phyloP scores from a whole-genome alignment of 2,797 vertebrate species.

The Bradypus variegatus region DNA sequence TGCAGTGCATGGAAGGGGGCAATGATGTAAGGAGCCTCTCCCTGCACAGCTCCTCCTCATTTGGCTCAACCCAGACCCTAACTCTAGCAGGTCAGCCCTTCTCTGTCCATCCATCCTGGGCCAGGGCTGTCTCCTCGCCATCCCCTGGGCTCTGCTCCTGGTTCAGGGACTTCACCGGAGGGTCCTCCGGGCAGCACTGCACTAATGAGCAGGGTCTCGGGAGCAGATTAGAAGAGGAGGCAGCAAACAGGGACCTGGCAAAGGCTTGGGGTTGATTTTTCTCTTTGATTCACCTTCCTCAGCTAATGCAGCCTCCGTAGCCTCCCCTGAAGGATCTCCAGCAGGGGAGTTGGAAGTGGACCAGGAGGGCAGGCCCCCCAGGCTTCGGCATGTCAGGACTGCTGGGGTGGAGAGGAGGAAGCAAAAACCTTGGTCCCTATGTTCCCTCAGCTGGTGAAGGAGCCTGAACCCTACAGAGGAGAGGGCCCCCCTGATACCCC shows the following conservation, averaged over 20 bases:
- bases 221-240: not conserved
- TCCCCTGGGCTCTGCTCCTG: not conserved
- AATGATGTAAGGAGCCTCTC: not conserved
- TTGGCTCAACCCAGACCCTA: not conserved
- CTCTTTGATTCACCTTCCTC: not conserved
- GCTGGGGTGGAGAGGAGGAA: not conserved
- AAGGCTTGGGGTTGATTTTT: not conserved
- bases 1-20: not conserved
- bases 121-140: not conserved
- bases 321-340: not conserved
- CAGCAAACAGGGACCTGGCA: not conserved
- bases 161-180: not conserved
- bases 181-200: not conserved
- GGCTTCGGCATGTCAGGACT: not conserved
- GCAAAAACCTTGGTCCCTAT: not conserved
- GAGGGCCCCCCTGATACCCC: not conserved
- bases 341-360: not conserved
- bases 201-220: not conserved
- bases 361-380: not conserved
- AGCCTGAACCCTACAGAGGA: not conserved
- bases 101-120: not conserved
- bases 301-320: not conserved
- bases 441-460: not conserved
- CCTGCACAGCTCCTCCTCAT: no score
- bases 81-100: not conserved